These are phyloP conservation scores for Pseudolaguvia tuberculata DNA, from an alignment of 2,113 vertebrate genomes.

Conservation along the genomic window DNA sequence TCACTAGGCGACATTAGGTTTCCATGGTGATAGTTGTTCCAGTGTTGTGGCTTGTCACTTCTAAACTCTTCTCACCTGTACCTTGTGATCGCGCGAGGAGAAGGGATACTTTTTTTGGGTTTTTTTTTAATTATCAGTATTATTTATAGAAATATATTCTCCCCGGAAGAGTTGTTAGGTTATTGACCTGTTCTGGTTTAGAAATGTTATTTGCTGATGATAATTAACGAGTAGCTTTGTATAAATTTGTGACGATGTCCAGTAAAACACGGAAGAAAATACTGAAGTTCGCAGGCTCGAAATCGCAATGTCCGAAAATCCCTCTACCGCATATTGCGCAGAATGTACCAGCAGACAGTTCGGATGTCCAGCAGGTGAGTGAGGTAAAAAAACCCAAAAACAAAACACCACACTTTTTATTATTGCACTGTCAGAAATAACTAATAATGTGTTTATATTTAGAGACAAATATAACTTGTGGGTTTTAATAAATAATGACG, in stretches of 20 bases:
- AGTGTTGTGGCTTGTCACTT: constrained; percentile 6
- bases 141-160: background rate
- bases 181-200: background rate
- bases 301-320: constrained; percentile 22
- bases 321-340: no score
- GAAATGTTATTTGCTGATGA: background rate
- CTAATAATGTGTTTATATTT: no score
- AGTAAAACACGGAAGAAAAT: background rate
- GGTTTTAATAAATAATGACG: no score
- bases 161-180: background rate
- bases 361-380: no score
- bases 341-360: no score
- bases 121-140: background rate
- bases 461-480: no score
- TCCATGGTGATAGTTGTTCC: constrained; percentile 49
- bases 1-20: constrained; percentile 6
- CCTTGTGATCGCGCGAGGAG: background rate
- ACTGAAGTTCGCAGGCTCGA: constrained; percentile 48
- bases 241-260: constrained; percentile 16
- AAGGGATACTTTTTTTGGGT: no score
- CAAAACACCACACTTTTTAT: no score
- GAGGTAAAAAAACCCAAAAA: no score
- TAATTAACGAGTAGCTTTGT: background rate
- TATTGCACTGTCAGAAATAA: no score
- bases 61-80: background rate